phyloP scores from a whole-genome alignment of 2,888 invertebrate genomes.

The Eubasilissa splendida region DNA sequence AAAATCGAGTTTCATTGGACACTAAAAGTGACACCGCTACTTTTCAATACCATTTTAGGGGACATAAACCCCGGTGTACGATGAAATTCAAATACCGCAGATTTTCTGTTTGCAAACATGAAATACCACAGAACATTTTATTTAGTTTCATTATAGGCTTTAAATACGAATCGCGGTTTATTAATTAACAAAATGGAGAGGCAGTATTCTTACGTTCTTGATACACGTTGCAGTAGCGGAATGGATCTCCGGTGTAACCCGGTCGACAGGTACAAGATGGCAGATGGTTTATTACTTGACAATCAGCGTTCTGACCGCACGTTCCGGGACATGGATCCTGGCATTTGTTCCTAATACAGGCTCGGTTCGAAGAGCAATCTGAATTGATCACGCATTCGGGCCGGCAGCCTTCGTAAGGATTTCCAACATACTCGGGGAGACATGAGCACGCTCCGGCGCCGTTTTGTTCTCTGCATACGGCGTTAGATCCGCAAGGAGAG shows the following conservation, averaged over 20 bases:
- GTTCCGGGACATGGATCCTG: constrained; percentile 83
- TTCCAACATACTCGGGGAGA: constrained; percentile 81
- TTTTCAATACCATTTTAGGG: too few species aligned
- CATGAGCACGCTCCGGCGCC: constrained; percentile 83
- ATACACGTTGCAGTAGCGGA: constrained; percentile 64
- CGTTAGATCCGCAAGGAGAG: constrained; percentile 83
- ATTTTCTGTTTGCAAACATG: too few species aligned
- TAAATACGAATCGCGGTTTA: too few species aligned
- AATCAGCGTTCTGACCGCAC: constrained; percentile 80
- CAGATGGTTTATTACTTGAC: constrained; percentile 82
- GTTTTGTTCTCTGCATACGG: constrained; percentile 79
- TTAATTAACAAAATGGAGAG: too few species aligned
- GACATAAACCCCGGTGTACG: too few species aligned
- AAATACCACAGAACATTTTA: too few species aligned
- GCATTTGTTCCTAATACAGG: constrained; percentile 81
- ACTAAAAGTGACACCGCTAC: too few species aligned
- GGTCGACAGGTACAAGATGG: constrained; percentile 81
- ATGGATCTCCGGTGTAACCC: constrained; percentile 78
- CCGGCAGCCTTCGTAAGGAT: constrained; percentile 84
- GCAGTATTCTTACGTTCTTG: constrained; percentile 54
- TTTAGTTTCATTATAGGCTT: too few species aligned
- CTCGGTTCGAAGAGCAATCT: constrained; percentile 78
- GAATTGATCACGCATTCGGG: constrained; percentile 84
- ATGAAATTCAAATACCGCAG: too few species aligned
- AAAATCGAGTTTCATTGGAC: too few species aligned